Evolutionary conservation across 2,113 vertebrate species (phyloP).

Genomic region (Oreotrochilus melanogaster): DNA sequence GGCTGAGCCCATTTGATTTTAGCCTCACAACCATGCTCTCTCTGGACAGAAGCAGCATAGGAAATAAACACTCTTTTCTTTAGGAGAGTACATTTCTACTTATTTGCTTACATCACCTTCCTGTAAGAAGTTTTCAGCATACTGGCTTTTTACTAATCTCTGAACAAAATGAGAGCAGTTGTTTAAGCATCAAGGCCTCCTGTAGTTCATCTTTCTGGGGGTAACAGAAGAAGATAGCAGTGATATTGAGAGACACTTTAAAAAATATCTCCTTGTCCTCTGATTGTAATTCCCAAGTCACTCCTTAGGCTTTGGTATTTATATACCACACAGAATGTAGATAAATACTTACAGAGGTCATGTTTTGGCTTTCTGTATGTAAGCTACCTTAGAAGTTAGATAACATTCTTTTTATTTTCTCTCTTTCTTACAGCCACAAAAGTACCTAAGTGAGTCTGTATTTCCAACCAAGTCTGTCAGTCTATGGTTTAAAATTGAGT

Average conservation of each 20-base stretch:
- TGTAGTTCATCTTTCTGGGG: not conserved
- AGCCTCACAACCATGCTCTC: not conserved
- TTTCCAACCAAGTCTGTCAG: not conserved
- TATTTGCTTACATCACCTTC: not conserved
- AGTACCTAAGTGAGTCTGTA: not conserved
- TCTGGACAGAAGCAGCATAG: not conserved
- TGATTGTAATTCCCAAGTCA: not conserved
- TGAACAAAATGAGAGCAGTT: not conserved
- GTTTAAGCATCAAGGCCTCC: not conserved
- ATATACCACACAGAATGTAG: not conserved
- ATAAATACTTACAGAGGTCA: not conserved
- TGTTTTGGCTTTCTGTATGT: not conserved
- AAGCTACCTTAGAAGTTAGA: not conserved
- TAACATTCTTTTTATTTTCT: not conserved
- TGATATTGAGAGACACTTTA: not conserved
- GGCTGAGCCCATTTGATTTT: not conserved
- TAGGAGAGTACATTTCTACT: not conserved
- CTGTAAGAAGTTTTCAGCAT: accelerated
- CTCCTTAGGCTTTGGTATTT: not conserved
- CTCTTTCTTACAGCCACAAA: not conserved
- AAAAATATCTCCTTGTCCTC: not conserved
- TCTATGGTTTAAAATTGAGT: not conserved
- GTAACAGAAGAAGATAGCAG: not conserved
- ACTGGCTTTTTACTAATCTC: not conserved
- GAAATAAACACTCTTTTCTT: not conserved